These are phyloP conservation scores for Macropodus opercularis DNA, from an alignment of 2,797 vertebrate species.

Conservation along the genomic window DNA sequence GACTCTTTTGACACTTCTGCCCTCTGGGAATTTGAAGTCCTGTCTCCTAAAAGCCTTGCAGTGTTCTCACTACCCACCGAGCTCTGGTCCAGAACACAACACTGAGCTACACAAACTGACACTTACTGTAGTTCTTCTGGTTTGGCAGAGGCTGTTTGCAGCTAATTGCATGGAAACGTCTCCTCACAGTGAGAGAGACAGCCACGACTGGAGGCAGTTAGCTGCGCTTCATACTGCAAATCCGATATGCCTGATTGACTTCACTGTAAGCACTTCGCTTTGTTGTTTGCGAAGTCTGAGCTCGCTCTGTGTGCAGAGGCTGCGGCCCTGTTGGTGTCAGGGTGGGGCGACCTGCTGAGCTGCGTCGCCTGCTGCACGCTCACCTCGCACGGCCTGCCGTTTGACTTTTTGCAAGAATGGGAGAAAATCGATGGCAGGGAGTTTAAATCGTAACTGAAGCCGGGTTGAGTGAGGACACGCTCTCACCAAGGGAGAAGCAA, in stretches of 20 bases:
- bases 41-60: conserved; percentile 55
- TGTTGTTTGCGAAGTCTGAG: conserved; percentile 57
- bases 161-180: conserved; percentile 69
- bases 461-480: conserved; percentile 40
- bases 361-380: conserved; percentile 30
- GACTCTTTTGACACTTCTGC: conserved; percentile 17
- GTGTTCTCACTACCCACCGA: conserved; percentile 39
- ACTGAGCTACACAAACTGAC: conserved; percentile 62
- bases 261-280: conserved; percentile 58
- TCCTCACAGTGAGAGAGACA: conserved; percentile 47
- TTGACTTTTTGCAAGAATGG: conserved; percentile 29
- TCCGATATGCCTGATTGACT: conserved; percentile 61
- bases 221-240: conserved; percentile 50
- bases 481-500: conserved; percentile 27
- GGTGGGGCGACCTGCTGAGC: conserved; percentile 14
- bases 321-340: neutral
- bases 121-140: conserved; percentile 47
- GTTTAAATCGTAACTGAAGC: conserved; percentile 58
- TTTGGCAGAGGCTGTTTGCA: conserved; percentile 53
- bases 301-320: conserved; percentile 14
- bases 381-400: neutral
- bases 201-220: conserved; percentile 59
- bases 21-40: conserved; percentile 31
- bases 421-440: conserved; percentile 53
- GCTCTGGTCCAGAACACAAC: conserved; percentile 46